Conservation (phyloP, 2,888 invertebrate species). For the Hirtodrosophila cameraria region DNA sequence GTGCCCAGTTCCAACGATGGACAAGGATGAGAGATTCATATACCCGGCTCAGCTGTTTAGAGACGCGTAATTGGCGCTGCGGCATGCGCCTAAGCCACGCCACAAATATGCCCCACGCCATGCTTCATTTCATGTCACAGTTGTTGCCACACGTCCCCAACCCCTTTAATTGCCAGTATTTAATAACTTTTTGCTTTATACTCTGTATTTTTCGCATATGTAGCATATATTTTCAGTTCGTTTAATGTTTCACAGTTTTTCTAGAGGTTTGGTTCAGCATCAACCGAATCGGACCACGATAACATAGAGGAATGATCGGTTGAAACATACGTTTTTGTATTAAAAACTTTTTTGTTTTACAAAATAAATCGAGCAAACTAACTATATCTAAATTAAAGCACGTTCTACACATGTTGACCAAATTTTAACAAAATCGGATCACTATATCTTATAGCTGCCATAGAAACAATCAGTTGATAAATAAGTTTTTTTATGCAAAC, state of each 20-base stretch:
- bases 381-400: too few species aligned
- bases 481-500: too few species aligned
- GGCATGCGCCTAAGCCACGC: slow-evolving; percentile 62
- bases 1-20: slow-evolving; percentile 40
- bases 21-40: not conserved
- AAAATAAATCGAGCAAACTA: too few species aligned
- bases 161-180: slow-evolving; percentile 49
- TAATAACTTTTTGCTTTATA: slow-evolving; percentile 65
- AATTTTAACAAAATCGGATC: too few species aligned
- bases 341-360: too few species aligned
- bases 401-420: too few species aligned
- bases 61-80: slow-evolving; percentile 67
- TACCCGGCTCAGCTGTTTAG: slow-evolving; percentile 66
- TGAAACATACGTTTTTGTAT: too few species aligned
- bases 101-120: slow-evolving; percentile 48
- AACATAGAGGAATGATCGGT: too few species aligned
- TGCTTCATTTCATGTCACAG: slow-evolving; percentile 68
- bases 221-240: not conserved
- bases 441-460: too few species aligned
- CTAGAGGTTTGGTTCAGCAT: too few species aligned
- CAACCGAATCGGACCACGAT: too few species aligned
- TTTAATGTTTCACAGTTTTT: not conserved
- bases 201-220: slow-evolving; percentile 25
- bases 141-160: slow-evolving; percentile 52
- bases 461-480: too few species aligned